A percentile compares a stretch with the other conserved stretches of the same genome.
These are phyloP conservation scores for Pygocentrus nattereri DNA, from an alignment of 2,797 vertebrate genomes.

Conservation along the genomic window DNA sequence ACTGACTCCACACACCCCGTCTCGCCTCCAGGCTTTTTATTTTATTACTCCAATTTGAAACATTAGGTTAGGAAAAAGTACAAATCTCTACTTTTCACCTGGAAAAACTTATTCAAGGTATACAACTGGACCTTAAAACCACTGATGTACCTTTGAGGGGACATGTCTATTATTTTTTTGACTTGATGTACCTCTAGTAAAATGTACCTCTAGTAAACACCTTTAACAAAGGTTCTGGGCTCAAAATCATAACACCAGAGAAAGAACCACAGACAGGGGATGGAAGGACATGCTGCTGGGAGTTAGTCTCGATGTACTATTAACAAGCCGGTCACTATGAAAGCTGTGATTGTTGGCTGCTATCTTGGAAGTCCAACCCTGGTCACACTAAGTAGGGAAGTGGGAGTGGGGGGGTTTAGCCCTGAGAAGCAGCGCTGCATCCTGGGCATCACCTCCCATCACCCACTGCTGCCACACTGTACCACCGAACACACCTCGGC, in stretches of 20 bases:
- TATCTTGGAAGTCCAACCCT: slow-evolving; percentile 69
- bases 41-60: too few relatives aligned
- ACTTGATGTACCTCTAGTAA: too few relatives aligned
- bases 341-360: slow-evolving; percentile 75
- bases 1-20: too few relatives aligned
- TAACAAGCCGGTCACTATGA: slow-evolving; percentile 58
- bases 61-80: too few relatives aligned
- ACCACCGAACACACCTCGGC: slow-evolving; percentile 27
- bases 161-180: too few relatives aligned
- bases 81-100: too few relatives aligned
- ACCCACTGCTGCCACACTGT: slow-evolving; percentile 50
- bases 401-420: slow-evolving; percentile 43
- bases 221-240: not conserved
- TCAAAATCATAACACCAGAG: not conserved
- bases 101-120: too few relatives aligned
- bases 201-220: not conserved
- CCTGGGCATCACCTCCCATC: slow-evolving; percentile 72
- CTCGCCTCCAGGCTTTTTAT: too few relatives aligned
- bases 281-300: slow-evolving; percentile 23
- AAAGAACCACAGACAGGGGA: not conserved
- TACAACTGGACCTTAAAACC: too few relatives aligned
- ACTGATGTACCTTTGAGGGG: too few relatives aligned
- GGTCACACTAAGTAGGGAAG: slow-evolving; percentile 16
- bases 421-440: slow-evolving; percentile 67
- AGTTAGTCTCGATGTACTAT: slow-evolving; percentile 19